Evolutionary conservation across 2,113 vertebrate genomes (phyloP), one percentile per base, ranked within the genome.

Genomic region (Megaceryle maxima): DNA sequence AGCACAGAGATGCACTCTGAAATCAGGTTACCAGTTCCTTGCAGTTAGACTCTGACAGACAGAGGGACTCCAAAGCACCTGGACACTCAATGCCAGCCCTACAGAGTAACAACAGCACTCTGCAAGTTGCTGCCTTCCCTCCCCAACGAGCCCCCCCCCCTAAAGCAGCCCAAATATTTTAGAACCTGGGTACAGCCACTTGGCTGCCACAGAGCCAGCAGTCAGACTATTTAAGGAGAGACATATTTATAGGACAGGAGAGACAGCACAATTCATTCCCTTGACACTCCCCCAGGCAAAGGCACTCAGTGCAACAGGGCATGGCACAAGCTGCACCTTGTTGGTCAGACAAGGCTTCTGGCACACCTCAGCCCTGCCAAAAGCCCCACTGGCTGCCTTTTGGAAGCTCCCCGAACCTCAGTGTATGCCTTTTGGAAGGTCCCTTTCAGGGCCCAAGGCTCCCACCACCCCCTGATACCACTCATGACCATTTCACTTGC

Each of bases 161-260:
- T 20, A 12, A 39, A 95, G 41, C 64, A 82, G 81, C 28, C 24
- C 0, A 2, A 87, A 69, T 93, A 96, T 95, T 96, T 95, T 91
- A 82, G 87, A 83, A 95, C 35, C 73, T 53, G 77, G 39, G 53
- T 75, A 79, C 48, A 81, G 80, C 44, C 73, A 33, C 70, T 64
- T 13, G 0, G 67, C 87, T 73, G 82, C 72, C 76, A 64, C 43
- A 0, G 69, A 93, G 48, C 60, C 3, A 4, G 1, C 64, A 90
- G 76, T 29, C 88, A 76, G 86, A 74, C 96, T 97, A 94, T 96
- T 93, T 91, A 89, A 90, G 81, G 90, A 95, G 69, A 93, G 15
- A 22, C 7, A 1, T 86, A 90, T 96, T 93, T 94, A 83, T 91
- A 95, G 75, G 83, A 41, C 88, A 83, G 16, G 2, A 81, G 53